Percentiles rank a stretch among this genome's conserved stretches.
Conservation (phyloP, 2,797 vertebrate species). For the Takifugu rubripes region DNA sequence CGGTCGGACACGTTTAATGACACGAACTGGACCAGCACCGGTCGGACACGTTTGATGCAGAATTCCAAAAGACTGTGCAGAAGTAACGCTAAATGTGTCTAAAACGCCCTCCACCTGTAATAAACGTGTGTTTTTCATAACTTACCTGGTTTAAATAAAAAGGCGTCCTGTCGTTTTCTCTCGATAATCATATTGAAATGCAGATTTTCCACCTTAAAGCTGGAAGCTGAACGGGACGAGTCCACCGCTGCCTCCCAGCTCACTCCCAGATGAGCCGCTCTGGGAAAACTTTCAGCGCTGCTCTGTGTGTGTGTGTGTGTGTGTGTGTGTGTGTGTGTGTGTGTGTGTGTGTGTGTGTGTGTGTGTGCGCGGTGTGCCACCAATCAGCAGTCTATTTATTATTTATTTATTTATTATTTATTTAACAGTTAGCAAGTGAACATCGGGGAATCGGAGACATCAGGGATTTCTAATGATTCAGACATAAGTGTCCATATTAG, state of each 20-base stretch:
- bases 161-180: slow-evolving; percentile 17
- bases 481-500: slow-evolving; percentile 10
- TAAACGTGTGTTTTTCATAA: slow-evolving; percentile 1
- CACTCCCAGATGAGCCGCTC: slow-evolving; percentile 41
- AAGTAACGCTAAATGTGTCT: too few species aligned
- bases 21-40: too few species aligned
- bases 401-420: too few species aligned
- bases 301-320: slow-evolving; percentile 38
- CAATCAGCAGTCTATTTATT: too few species aligned
- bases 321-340: slow-evolving; percentile 17
- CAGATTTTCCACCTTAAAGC: slow-evolving; percentile 16
- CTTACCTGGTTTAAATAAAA: slow-evolving; percentile 53
- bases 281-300: slow-evolving; percentile 40
- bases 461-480: slow-evolving; percentile 15
- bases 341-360: slow-evolving; percentile 20
- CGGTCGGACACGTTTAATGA: too few species aligned
- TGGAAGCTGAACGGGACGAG: too few species aligned
- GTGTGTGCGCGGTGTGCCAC: neutral
- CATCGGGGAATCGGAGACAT: too few species aligned
- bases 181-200: slow-evolving; percentile 15
- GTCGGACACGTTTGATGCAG: too few species aligned
- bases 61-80: too few species aligned
- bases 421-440: too few species aligned
- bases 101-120: neutral
- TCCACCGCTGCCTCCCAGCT: slow-evolving; percentile 27